A percentile compares a stretch with the other conserved stretches of the same genome.
These are phyloP conservation scores for Chromis chromis DNA, from an alignment of 2,797 vertebrate species.

Conservation along the genomic window DNA sequence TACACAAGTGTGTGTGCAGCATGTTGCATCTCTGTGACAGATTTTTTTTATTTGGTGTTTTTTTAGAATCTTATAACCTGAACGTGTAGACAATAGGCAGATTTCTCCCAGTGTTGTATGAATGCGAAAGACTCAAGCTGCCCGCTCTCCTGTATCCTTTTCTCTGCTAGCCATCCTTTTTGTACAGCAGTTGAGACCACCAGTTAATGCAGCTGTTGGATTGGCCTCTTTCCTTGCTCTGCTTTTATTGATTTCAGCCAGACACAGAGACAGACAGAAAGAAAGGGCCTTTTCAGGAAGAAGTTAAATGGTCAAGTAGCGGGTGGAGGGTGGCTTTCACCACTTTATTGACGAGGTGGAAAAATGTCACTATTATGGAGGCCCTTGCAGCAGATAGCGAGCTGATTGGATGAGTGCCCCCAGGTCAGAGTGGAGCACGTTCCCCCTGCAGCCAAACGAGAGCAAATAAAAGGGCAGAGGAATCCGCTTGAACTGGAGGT, in stretches of 20 bases:
- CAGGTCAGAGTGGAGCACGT: slow-evolving; percentile 85
- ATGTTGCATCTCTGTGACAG: neutral
- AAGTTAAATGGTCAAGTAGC: slow-evolving; percentile 92
- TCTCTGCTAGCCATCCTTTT: slow-evolving; percentile 67
- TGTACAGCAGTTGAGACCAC: slow-evolving; percentile 73
- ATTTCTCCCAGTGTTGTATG: slow-evolving; percentile 42
- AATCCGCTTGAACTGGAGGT: slow-evolving; percentile 83
- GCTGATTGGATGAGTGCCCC: slow-evolving; percentile 90
- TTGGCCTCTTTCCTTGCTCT: slow-evolving; percentile 83
- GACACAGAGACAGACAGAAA: slow-evolving; percentile 85
- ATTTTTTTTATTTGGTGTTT: slow-evolving; percentile 22
- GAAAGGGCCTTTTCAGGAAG: slow-evolving; percentile 88
- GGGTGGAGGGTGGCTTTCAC: slow-evolving; percentile 88
- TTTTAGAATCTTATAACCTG: slow-evolving; percentile 18
- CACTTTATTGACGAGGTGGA: slow-evolving; percentile 90
- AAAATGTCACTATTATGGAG: slow-evolving; percentile 91
- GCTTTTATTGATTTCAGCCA: slow-evolving; percentile 88
- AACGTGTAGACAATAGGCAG: slow-evolving; percentile 37
- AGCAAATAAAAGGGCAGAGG: slow-evolving; percentile 84
- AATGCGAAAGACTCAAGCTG: slow-evolving; percentile 54
- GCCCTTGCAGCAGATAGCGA: slow-evolving; percentile 88
- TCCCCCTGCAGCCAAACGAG: slow-evolving; percentile 85
- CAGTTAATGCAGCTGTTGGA: slow-evolving; percentile 82
- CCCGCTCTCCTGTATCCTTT: slow-evolving; percentile 56
- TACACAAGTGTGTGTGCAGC: neutral